Evolutionary conservation across 2,888 invertebrate species (phyloP).

Genomic region (Megaustenia siamemsis): DNA sequence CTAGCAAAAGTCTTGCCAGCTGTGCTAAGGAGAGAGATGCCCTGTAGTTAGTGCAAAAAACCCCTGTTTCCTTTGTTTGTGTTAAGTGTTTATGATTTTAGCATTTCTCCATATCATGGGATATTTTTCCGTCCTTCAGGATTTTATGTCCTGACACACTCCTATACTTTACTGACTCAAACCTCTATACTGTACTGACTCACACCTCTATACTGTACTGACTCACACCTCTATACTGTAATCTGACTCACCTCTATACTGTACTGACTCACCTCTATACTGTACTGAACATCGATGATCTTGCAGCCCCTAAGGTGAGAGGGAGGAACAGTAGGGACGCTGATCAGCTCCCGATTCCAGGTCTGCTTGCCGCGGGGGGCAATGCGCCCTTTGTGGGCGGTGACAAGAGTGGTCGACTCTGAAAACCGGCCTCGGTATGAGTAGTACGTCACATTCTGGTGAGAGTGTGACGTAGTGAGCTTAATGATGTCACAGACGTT

Average conservation of each 20-base stretch:
- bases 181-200: background rate
- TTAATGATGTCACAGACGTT: too few relatives aligned
- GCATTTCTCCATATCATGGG: too few relatives aligned
- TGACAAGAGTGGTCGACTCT: conserved; percentile 72
- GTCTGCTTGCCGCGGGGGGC: conserved; percentile 75
- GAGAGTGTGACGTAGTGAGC: too few relatives aligned
- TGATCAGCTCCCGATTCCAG: conserved; percentile 74
- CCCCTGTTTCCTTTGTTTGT: too few relatives aligned
- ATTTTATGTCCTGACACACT: conserved; percentile 12
- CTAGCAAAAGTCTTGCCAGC: too few relatives aligned
- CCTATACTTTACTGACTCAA: background rate
- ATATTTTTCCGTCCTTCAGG: too few relatives aligned
- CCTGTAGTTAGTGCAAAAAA: too few relatives aligned
- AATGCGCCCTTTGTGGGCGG: conserved; percentile 74
- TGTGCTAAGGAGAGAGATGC: too few relatives aligned
- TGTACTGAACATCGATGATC: conserved; percentile 75
- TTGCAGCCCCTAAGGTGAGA: conserved; percentile 75
- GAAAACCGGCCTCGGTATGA: conserved; percentile 75
- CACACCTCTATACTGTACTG: background rate
- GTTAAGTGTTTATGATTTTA: too few relatives aligned
- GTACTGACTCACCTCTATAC: conserved; percentile 68
- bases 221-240: too few relatives aligned
- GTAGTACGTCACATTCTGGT: conserved; percentile 75
- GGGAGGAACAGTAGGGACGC: conserved; percentile 74
- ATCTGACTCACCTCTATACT: background rate